Evolutionary conservation across 35 echinoderm and acorn worm species (phyloP).

Genomic region (Diadema setosum): DNA sequence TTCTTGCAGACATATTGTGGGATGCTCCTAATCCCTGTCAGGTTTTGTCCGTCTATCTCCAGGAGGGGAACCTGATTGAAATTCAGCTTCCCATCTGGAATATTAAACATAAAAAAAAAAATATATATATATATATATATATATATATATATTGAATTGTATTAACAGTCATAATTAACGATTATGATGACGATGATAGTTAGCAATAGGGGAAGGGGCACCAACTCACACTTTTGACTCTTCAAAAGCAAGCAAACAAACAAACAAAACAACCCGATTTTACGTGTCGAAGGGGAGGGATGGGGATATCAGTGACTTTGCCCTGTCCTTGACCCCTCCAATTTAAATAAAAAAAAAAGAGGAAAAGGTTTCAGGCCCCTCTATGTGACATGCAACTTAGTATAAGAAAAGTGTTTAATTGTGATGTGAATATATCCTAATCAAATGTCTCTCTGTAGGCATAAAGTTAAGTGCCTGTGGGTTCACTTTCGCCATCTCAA

Average conservation of each 20-base stretch:
- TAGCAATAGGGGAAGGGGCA: not conserved
- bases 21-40: not conserved
- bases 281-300: not conserved
- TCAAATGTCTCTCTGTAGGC: too few relatives aligned
- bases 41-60: not conserved
- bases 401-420: too few relatives aligned
- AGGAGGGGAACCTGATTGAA: not conserved
- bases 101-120: not conserved
- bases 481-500: too few relatives aligned
- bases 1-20: not conserved
- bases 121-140: not conserved
- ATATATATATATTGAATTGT: not conserved
- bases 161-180: not conserved
- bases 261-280: not conserved
- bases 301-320: too few relatives aligned
- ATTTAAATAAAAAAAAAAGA: too few relatives aligned
- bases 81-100: not conserved
- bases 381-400: too few relatives aligned
- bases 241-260: not conserved
- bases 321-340: too few relatives aligned
- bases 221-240: too few relatives aligned
- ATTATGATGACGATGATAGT: not conserved
- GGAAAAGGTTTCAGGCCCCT: too few relatives aligned
- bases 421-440: too few relatives aligned
- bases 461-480: too few relatives aligned